A percentile compares a stretch with the other conserved stretches of the same genome.
These are phyloP conservation scores for Platycercus adscitus DNA, from an alignment of 2,113 vertebrate species.

Conservation along the genomic window DNA sequence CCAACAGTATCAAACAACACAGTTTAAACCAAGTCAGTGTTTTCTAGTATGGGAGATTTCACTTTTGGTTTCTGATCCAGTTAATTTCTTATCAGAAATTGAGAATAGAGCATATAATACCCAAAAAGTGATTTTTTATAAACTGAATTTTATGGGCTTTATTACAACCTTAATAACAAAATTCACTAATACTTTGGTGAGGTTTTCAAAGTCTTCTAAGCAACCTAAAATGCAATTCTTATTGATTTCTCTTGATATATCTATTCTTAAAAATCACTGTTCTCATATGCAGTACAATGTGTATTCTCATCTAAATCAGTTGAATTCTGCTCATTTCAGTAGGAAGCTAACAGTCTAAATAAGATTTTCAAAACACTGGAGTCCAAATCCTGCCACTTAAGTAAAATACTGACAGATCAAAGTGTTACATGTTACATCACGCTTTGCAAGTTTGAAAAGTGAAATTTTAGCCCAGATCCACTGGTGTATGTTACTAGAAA, in stretches of 20 bases:
- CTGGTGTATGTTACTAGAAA: neutral
- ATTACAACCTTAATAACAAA: neutral
- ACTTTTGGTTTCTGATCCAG: neutral
- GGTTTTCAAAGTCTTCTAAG: neutral
- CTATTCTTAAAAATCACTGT: neutral
- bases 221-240: neutral
- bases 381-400: neutral
- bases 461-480: neutral
- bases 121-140: neutral
- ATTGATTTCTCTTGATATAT: neutral
- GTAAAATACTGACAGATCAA: neutral
- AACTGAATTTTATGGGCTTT: neutral
- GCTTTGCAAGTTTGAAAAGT: neutral
- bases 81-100: neutral
- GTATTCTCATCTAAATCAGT: neutral
- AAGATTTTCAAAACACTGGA: neutral
- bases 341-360: neutral
- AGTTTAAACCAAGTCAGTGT: neutral
- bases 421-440: neutral
- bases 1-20: neutral
- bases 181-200: neutral
- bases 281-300: neutral
- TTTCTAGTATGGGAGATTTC: neutral
- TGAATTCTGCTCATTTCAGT: neutral
- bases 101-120: neutral